Evolutionary conservation across 2,797 vertebrate genomes (phyloP), one percentile per base, ranked within the genome.

Genomic region (Sorex maritimensis): DNA sequence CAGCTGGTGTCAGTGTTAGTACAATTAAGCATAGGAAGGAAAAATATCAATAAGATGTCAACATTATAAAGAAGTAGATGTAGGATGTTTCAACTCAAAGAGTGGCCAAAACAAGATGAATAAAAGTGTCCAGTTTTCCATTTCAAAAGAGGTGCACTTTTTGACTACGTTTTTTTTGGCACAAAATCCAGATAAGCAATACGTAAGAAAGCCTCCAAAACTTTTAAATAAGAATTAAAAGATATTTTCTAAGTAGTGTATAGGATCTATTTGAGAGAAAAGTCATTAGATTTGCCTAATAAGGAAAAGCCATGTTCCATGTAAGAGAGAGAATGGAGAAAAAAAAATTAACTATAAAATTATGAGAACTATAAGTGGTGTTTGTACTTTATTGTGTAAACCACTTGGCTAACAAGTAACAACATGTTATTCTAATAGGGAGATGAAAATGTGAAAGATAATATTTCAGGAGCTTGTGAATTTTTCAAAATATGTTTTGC

Each of bases 51-150:
- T n/a, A 24, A 63, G 91, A 91, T 81, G 13, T 13, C 89, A 17
- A n/a, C 8, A 67, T 67, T 41, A 21, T 12, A 78, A 80, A 52
- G 0, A 13, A 19, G 41, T 85, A 83, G 55, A 58, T 3, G 11
- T 21, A 49, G 21, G 11, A 3, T 26, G 2, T 19, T 65, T 38
- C 15, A 68, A 69, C 1, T 12, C 7, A 72, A 74, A 23, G 26
- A 38, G 15, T 1, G 30, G 6, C 1, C 6, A n/a, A 69, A 2
- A 26, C 15, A 72, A 0, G 0, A 3, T 49, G 41, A 17, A 13
- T 14, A 7, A 38, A 52, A n/a, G 13, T 15, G 14, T 38, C 8
- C 14, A 78, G 44, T 4, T 38, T 2, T 30, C 14, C 5, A 17
- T 30, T 23, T 52, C 17, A 73, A 21, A 30, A 8, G 21, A 49